Conservation (phyloP, 2,888 invertebrate species). For the Anodontia alba region DNA sequence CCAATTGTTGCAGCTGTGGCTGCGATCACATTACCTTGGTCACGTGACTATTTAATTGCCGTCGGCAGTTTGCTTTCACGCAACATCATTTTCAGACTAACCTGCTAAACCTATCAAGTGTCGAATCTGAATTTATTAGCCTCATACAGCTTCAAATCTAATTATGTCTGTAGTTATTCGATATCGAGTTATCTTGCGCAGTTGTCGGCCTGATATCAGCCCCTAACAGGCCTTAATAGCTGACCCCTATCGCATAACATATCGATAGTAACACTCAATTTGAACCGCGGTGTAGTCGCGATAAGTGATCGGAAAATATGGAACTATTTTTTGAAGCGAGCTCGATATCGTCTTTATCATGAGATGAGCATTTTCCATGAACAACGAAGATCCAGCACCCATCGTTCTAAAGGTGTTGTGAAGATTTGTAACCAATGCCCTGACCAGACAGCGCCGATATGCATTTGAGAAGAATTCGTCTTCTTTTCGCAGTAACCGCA, state of each 20-base stretch:
- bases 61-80: too few species aligned
- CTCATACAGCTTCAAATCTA: conserved; percentile 1
- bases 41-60: too few species aligned
- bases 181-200: conserved; percentile 14
- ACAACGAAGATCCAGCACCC: too few species aligned
- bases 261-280: conserved; percentile 9
- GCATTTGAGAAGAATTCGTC: too few species aligned
- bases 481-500: too few species aligned
- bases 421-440: too few species aligned
- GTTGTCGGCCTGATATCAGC: conserved; percentile 5
- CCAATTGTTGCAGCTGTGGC: too few species aligned
- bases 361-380: too few species aligned
- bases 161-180: conserved; percentile 3
- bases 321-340: background rate
- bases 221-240: conserved; percentile 16
- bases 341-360: too few species aligned
- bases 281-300: background rate
- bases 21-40: too few species aligned
- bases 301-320: conserved; percentile 12
- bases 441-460: too few species aligned
- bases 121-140: conserved; percentile 11
- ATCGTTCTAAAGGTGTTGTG: too few species aligned
- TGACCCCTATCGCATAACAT: conserved; percentile 21
- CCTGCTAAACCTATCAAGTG: conserved; percentile 1
- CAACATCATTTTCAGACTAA: background rate